Evolutionary conservation across 2,797 vertebrate genomes (phyloP).

Genomic region (Echeneis naucrates): DNA sequence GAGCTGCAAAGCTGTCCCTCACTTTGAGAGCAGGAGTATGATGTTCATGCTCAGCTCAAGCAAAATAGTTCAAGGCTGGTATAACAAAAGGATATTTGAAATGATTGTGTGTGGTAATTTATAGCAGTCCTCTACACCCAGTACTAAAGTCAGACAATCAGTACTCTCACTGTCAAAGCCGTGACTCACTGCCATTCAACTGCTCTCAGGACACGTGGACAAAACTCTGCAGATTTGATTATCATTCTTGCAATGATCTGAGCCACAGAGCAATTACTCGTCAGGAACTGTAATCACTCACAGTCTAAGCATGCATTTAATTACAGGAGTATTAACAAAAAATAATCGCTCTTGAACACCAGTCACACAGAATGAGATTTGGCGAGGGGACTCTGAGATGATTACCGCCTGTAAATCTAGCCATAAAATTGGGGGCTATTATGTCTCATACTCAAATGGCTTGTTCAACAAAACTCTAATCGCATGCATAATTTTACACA

Average conservation of each 20-base stretch:
- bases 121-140: constrained; percentile 2
- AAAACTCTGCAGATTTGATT: constrained; percentile 69
- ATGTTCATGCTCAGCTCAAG: constrained; percentile 20
- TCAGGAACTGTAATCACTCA: constrained; percentile 77
- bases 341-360: constrained; percentile 77
- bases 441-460: constrained; percentile 75
- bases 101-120: constrained; percentile 1
- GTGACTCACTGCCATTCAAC: constrained; percentile 50
- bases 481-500: constrained; percentile 71
- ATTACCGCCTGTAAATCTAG: constrained; percentile 80
- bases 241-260: constrained; percentile 68
- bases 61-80: constrained; percentile 23
- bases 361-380: constrained; percentile 80
- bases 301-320: constrained; percentile 82
- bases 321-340: constrained; percentile 83
- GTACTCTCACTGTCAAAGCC: constrained; percentile 2
- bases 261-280: constrained; percentile 73
- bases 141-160: constrained; percentile 1
- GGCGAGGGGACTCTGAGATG: constrained; percentile 71
- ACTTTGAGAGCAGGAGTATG: constrained; percentile 55
- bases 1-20: constrained; percentile 69
- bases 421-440: constrained; percentile 80
- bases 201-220: constrained; percentile 45
- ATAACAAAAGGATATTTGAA: constrained; percentile 28
- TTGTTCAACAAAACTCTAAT: constrained; percentile 81